phyloP scores from a whole-genome alignment of 2,113 vertebrate species.

The Cacatua alba region DNA sequence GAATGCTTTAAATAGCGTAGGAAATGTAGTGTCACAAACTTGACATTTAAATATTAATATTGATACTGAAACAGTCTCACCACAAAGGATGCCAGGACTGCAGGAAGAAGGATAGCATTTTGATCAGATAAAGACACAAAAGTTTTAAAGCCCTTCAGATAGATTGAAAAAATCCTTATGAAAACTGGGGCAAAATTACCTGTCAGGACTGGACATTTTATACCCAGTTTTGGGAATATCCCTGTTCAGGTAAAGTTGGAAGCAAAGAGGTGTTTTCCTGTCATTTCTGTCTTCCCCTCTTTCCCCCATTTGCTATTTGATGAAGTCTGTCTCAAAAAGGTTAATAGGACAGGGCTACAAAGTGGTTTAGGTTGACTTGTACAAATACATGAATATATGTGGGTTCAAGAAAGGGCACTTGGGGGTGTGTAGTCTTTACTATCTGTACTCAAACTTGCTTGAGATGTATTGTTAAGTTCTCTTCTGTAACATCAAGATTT shows the following conservation, averaged over 20 bases:
- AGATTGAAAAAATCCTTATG: neutral
- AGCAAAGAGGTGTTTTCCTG: neutral
- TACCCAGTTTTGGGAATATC: neutral
- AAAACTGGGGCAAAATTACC: neutral
- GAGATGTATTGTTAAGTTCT: neutral
- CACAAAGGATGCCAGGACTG: slow-evolving; percentile 69
- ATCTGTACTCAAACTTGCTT: neutral
- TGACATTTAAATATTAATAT: slow-evolving; percentile 80
- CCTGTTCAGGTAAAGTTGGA: neutral
- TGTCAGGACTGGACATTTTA: neutral
- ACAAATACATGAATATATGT: neutral
- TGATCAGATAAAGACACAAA: slow-evolving; percentile 48
- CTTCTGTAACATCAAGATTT: neutral
- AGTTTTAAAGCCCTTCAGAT: slow-evolving; percentile 26
- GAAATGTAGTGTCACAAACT: slow-evolving; percentile 76
- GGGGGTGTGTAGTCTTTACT: neutral
- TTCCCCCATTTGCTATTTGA: neutral
- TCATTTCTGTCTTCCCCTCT: neutral
- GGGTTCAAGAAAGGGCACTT: neutral
- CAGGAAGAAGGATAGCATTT: slow-evolving; percentile 52
- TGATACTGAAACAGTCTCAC: slow-evolving; percentile 77
- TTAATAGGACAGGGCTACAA: neutral
- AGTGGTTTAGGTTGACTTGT: neutral
- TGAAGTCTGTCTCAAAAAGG: neutral
- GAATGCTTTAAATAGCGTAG: slow-evolving; percentile 73